Evolutionary conservation across 2,113 vertebrate genomes (phyloP).

Genomic region (Onychostruthus taczanowskii): DNA sequence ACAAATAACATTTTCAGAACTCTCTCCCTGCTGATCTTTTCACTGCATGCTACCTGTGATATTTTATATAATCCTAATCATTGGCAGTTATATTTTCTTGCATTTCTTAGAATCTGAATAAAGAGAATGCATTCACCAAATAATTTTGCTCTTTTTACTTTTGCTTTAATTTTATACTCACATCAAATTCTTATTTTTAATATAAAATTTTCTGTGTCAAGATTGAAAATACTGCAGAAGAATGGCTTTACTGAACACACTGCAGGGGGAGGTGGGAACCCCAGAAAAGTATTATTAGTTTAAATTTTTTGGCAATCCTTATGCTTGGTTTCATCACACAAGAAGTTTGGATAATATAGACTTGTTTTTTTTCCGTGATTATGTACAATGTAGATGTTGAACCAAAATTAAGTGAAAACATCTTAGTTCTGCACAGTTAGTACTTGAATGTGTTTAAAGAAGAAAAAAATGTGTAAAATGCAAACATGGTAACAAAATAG

Average conservation of each 20-base stretch:
- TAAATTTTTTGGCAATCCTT: background rate
- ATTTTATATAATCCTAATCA: background rate
- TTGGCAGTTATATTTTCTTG: background rate
- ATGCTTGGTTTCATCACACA: background rate
- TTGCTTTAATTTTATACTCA: background rate
- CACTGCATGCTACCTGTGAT: background rate
- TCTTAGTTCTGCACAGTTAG: background rate
- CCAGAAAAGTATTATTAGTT: background rate
- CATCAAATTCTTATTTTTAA: background rate
- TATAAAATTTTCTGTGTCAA: background rate
- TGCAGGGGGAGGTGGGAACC: rapidly evolving
- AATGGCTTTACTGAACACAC: background rate
- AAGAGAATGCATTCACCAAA: background rate
- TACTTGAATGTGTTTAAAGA: background rate
- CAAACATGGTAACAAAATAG: background rate
- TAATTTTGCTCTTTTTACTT: background rate
- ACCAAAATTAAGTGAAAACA: background rate
- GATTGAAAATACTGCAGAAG: background rate
- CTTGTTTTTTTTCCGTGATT: background rate
- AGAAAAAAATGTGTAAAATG: background rate
- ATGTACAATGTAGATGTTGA: background rate
- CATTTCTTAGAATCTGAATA: background rate
- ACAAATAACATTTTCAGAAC: constrained; percentile 12
- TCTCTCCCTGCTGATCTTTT: background rate
- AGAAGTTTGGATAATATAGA: background rate